These are phyloP conservation scores for Virgularia gustaviana DNA, from an alignment of 92 coral and sea anemone genomes.

Conservation along the genomic window DNA sequence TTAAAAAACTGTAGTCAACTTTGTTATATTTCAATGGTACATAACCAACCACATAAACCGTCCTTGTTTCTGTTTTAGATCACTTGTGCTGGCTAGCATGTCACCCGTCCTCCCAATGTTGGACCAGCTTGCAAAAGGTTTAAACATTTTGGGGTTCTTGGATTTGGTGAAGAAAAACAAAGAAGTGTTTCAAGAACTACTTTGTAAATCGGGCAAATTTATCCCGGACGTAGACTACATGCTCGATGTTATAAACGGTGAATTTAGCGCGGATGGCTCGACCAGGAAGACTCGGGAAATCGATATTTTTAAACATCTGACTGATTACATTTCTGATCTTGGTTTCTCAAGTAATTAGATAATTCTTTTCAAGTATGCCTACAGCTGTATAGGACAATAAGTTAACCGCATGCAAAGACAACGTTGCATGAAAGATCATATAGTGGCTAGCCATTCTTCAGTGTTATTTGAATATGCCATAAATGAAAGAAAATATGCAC, in stretches of 20 bases:
- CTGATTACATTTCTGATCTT: neutral
- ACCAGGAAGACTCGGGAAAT: neutral
- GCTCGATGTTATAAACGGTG: neutral
- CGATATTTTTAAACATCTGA: neutral
- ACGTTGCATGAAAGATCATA: too few relatives aligned
- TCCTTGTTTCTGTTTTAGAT: neutral
- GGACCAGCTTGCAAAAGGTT: constrained; percentile 1
- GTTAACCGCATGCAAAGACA: too few relatives aligned
- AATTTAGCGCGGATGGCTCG: constrained; percentile 1
- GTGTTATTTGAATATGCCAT: too few relatives aligned
- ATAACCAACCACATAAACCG: neutral
- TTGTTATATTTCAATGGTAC: neutral
- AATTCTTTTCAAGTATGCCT: too few relatives aligned
- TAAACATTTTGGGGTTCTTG: neutral
- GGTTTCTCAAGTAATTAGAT: constrained; percentile 26
- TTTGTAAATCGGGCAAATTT: neutral
- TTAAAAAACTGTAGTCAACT: too few relatives aligned
- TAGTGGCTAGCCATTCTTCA: too few relatives aligned
- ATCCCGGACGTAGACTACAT: neutral
- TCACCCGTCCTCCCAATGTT: neutral
- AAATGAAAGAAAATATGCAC: too few relatives aligned
- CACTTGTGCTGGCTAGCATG: neutral
- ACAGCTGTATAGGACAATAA: too few relatives aligned
- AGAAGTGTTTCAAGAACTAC: neutral
- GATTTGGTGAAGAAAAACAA: neutral